Conservation (phyloP, 92 coral and sea anemone genomes). For the Heteractis magnifica region DNA sequence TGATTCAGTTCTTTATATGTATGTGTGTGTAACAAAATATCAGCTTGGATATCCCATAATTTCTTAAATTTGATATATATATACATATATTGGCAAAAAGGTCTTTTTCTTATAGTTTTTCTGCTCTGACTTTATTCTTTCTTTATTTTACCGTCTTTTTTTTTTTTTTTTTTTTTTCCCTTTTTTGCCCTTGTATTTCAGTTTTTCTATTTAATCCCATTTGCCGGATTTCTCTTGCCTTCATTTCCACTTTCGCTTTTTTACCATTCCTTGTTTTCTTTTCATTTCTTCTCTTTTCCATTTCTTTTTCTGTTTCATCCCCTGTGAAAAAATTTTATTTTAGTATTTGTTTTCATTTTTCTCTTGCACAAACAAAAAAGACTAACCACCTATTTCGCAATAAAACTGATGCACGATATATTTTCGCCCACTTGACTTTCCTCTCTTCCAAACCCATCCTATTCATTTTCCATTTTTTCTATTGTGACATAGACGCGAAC, state of each 20-base stretch:
- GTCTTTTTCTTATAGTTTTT: not conserved
- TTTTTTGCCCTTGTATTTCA: not conserved
- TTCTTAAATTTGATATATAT: too few relatives aligned
- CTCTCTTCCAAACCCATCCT: too few relatives aligned
- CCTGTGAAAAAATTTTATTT: too few relatives aligned
- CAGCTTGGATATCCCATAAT: too few relatives aligned
- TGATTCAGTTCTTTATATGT: too few relatives aligned
- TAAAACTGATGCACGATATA: too few relatives aligned
- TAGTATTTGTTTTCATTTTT: too few relatives aligned
- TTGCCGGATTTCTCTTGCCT: not conserved
- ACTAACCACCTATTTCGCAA: too few relatives aligned
- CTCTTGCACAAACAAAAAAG: too few relatives aligned
- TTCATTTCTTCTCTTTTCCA: not conserved
- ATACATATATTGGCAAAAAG: not conserved
- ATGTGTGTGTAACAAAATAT: too few relatives aligned
- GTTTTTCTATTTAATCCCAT: not conserved
- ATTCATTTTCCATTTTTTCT: not conserved
- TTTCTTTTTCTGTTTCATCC: too few relatives aligned
- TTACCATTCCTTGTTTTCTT: not conserved
- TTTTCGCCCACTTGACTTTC: too few relatives aligned
- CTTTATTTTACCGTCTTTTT: not conserved
- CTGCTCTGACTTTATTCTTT: not conserved
- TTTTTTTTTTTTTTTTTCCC: not conserved
- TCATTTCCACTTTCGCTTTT: not conserved
- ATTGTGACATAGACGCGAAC: not conserved